Evolutionary conservation across 2,113 vertebrate genomes (phyloP).

Genomic region (Rallus limicola): DNA sequence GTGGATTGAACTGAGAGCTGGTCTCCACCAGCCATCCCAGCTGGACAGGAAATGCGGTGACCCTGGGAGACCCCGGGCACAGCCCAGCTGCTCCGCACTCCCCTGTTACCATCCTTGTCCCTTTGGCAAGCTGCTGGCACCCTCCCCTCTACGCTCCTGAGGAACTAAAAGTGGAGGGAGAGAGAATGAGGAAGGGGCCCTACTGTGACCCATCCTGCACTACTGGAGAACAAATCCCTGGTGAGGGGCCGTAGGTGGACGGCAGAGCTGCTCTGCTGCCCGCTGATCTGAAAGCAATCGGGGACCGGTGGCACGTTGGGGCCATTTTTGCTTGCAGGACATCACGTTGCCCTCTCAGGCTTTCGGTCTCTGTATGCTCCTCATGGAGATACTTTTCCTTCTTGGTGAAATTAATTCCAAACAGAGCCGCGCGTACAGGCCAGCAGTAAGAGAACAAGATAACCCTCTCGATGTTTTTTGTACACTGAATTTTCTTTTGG

Average conservation of each 20-base stretch:
- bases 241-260: fast-evolving
- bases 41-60: fast-evolving
- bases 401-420: neutral
- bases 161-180: neutral
- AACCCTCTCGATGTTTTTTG: neutral
- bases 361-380: neutral
- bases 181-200: neutral
- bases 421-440: fast-evolving
- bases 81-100: neutral
- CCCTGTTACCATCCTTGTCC: neutral
- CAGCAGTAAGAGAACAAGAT: neutral
- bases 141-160: neutral
- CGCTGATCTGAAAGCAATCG: fast-evolving
- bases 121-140: neutral
- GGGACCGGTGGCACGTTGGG: fast-evolving
- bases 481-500: neutral
- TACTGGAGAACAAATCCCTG: neutral
- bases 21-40: neutral
- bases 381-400: neutral
- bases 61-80: neutral
- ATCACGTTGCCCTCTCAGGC: fast-evolving
- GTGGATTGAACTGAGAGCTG: neutral
- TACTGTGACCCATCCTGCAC: neutral
- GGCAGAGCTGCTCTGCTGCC: neutral
- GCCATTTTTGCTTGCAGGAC: neutral